Evolutionary conservation across 2,113 vertebrate species (phyloP).

Genomic region (Burhinus bistriatus): DNA sequence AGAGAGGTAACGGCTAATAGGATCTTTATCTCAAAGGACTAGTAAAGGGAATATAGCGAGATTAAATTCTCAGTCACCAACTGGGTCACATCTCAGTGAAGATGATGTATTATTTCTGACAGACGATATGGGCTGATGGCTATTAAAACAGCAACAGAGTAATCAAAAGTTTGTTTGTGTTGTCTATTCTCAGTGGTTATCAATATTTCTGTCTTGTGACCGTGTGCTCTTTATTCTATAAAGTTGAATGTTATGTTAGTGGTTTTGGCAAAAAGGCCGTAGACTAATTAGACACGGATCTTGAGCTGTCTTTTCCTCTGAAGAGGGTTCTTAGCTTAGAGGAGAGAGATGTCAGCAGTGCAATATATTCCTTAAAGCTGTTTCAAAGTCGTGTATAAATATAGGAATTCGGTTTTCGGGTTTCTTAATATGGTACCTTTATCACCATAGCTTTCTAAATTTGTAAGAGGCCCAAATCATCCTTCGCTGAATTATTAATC

Average conservation of each 20-base stretch:
- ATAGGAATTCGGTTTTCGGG: not conserved
- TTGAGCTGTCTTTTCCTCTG: not conserved
- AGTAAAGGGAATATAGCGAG: not conserved
- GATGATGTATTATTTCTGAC: slow-evolving; percentile 3
- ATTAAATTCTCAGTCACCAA: not conserved
- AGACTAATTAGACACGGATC: not conserved
- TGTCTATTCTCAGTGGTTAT: not conserved
- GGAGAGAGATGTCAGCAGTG: not conserved
- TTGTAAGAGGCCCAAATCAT: not conserved
- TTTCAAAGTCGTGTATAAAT: not conserved
- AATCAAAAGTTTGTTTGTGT: too few species aligned
- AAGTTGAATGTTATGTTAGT: not conserved
- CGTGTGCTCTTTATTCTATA: not conserved
- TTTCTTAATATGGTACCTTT: not conserved
- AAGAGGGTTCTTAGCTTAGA: not conserved
- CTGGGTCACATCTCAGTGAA: slow-evolving; percentile 1
- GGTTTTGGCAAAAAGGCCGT: not conserved
- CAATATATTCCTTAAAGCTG: not conserved
- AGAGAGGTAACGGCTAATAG: not conserved
- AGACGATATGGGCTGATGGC: not conserved
- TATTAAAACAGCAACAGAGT: not conserved
- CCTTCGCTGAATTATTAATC: slow-evolving; percentile 2
- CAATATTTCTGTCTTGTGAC: not conserved
- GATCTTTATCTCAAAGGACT: slow-evolving; percentile 9
- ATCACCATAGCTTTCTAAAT: not conserved